Base-by-base conservation (phyloP, 30 jellyfish, hydroid and myxozoan species). In the Mastigias papua region DNA sequence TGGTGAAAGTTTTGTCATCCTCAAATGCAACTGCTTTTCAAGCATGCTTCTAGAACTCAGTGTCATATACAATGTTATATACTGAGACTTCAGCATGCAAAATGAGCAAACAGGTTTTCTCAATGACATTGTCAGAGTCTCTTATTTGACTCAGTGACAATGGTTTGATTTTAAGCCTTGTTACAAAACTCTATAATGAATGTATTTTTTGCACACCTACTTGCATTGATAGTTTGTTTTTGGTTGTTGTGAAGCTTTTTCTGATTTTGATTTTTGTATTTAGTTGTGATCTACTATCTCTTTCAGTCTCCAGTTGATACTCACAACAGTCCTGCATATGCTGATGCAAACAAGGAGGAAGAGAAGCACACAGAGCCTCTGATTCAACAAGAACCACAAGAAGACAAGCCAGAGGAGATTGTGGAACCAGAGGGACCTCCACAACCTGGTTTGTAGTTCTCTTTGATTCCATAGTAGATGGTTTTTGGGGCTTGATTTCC, bases 391-490 rank as follows among this genome's bases (percentile, higher is more conserved):
- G 97, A 70, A 27, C 73, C 71, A 49, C 76, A 48, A 23, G 92
- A 88, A 54, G 65, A 28, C 0, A 32, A n/a, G n/a, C 78, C 75
- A 10, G 88, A 70, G 19, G 91, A 68, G 80, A 69, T 90, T 31
- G 92, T 51, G 15, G 92, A 77, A 54, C 91, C 94, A 37, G 95
- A 82, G 74, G 92, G 92, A 28, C 95, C 97, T 25, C 65, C 97
- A 28, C 67, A 78, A 46, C 97, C 97, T 83, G 92, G 92, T 79
- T 71, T 21, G 79, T 42, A 42, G 54, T 42, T 8, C 13, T 15
- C 13, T 15, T 42, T 42, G 7, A 42, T 42, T 15, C 54, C 13
- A 42, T 42, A 4, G 7, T 8, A 15, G 13, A 8, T 42, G 7
- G 13, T 42, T 8, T 42, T 42, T 42, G n/a, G n/a, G n/a, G 54